Base-by-base conservation (phyloP, 2,113 vertebrate species). In the Cynoglossus semilaevis region DNA sequence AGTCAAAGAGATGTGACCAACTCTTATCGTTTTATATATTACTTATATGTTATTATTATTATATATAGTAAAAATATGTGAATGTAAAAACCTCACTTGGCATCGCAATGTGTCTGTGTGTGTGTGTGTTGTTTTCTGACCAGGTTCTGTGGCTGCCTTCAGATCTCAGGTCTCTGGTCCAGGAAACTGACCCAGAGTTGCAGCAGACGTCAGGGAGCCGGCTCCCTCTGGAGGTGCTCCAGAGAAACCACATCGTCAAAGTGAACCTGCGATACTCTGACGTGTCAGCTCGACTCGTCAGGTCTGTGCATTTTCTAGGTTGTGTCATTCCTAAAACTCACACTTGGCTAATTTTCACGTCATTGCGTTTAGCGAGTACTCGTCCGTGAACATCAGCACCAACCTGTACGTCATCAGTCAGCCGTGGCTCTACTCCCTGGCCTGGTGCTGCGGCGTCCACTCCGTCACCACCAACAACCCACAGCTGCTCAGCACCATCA, bases 341-440 rank as follows among this genome's bases (percentile, higher is more conserved):
- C 56, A 7, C 35, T 1, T n/a, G 9, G 0, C 15, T 0, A 35
- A 9, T 41, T 41, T 8, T 29, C 7, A 0, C 34, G 1, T 17
- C 8, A 4, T 15, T 15, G 11, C 50, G 37, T 43, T 16, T 66
- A 86, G 86, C 0, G 57, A 87, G 63, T 92, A 94, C 0, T 74
- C 91, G 0, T 86, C 83, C 0, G 87, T 83, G 61, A 97, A 97
- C 81, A 93, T 98, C 81, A 92, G 67, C 77, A 94, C 93, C 67
- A 96, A 97, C 80, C 51, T 96, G 62, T 97, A 98, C 3, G 84
- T 95, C 44, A 17, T 98, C 76, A 96, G 88, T 7, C 92, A 95
- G 74, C 91, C 93, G 0, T 98, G 96, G 96, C 91, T 98, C 35
- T 97, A 87, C 84, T 96, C 96, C 1, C 73, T 98, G 85, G 94